phyloP scores from a whole-genome alignment of 1,140 invertebrate genomes.

The Augochlora pura region DNA sequence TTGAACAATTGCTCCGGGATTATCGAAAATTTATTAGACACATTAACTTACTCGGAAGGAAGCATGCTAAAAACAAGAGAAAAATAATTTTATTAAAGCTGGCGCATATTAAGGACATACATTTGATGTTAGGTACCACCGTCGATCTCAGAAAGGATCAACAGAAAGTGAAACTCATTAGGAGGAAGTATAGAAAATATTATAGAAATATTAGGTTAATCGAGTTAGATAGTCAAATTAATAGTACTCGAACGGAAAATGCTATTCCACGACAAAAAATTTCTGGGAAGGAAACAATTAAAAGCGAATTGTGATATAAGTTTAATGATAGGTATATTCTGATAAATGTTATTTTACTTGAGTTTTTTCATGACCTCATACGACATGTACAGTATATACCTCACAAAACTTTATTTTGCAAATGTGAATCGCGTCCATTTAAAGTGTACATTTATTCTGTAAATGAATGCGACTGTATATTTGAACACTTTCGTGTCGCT shows the following conservation, averaged over 20 bases:
- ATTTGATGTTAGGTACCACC: conserved; percentile 71
- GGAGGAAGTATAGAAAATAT: conserved; percentile 64
- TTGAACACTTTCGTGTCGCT: conserved; percentile 1
- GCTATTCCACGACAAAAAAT: conserved; percentile 7
- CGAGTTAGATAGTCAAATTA: conserved; percentile 41
- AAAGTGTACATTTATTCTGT: background rate
- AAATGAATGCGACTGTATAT: background rate
- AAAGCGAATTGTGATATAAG: conserved; percentile 72
- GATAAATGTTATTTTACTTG: conserved; percentile 11
- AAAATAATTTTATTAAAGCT: conserved; percentile 71
- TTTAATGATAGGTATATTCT: conserved; percentile 27
- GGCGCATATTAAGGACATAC: conserved; percentile 73
- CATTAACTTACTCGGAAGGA: conserved; percentile 44
- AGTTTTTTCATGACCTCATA: conserved; percentile 21
- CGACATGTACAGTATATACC: conserved; percentile 40
- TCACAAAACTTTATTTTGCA: conserved; percentile 34
- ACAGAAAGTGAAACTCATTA: conserved; percentile 63
- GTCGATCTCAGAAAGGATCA: conserved; percentile 65
- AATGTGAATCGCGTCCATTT: conserved; percentile 9
- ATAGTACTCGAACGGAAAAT: conserved; percentile 4
- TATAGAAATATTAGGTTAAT: conserved; percentile 52
- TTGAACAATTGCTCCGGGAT: conserved; percentile 68
- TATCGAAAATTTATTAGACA: conserved; percentile 67
- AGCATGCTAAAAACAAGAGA: conserved; percentile 47
- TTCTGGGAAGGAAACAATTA: conserved; percentile 42